Base-by-base conservation (phyloP, 2,113 vertebrate genomes). In the Gymnobelideus leadbeateri region DNA sequence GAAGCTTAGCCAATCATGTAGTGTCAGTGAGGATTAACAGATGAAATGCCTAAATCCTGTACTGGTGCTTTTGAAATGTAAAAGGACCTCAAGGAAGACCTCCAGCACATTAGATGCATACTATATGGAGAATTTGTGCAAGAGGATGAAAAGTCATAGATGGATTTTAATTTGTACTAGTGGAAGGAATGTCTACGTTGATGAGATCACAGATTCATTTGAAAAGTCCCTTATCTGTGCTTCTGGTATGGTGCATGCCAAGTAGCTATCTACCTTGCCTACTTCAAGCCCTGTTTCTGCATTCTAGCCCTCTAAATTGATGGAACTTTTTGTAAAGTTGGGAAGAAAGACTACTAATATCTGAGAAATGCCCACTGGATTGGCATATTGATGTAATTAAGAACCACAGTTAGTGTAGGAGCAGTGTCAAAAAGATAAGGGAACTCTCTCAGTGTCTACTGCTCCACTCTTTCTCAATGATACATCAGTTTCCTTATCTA, bases 401-500 rank as follows among this genome's bases (percentile, higher is more conserved):
- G 68, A 43, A 21, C 37, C 21, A 43, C 43, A 84, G 5, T 43
- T 84, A 16, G 37, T 84, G 2, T 43, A 7, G 68, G 37, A 0
- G 19, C 26, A 23, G 25, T 77, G 57, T 4, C 8, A 23, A 53
- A 51, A 89, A 94, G 92, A 84, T 5, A 91, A 68, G 89, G 57
- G 51, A 68, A 68, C 0, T 43, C 9, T 9, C 8, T 16, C 4
- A 55, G 46, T 9, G 3, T 12, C 47, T 68, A 28, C 9, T 89
- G 54, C 51, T 95, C 43, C 16, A 54, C 50, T 94, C 49, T 16
- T 90, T 89, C 12, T 61, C 46, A 89, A 89, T 51, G n/a, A 91
- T 68, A 93, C 25, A 91, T 92, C 26, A 6, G 37, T 57, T 91
- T 95, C 37, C 50, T 96, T 11, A 51, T 57, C 55, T 47, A 0